Percentiles rank a stretch among this genome's conserved stretches.
These are phyloP conservation scores for Catamblyrhynchus diadema DNA, from an alignment of 2,797 vertebrate species.

Conservation along the genomic window DNA sequence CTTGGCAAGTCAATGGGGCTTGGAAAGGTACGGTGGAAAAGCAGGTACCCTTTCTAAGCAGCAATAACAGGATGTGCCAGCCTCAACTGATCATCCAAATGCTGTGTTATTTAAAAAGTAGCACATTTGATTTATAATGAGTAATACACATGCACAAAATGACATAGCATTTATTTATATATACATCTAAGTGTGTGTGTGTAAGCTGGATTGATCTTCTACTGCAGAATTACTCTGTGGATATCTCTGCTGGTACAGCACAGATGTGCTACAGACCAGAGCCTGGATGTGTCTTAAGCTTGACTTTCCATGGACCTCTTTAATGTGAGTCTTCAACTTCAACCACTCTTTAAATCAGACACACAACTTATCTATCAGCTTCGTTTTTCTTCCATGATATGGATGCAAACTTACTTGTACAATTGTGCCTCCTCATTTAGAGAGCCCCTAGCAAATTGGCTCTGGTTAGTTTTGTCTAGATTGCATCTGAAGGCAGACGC, in stretches of 20 bases:
- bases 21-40: background rate
- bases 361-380: accelerated
- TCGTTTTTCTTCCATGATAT: background rate
- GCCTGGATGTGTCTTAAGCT: background rate
- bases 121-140: background rate
- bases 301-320: background rate
- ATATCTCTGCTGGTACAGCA: background rate
- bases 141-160: background rate
- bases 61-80: background rate
- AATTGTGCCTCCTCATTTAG: background rate
- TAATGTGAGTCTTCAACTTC: background rate
- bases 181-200: background rate
- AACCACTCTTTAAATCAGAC: background rate
- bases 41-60: background rate
- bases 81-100: background rate
- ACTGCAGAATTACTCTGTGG: background rate
- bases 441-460: background rate
- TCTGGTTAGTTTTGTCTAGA: background rate
- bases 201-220: background rate
- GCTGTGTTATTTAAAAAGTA: background rate
- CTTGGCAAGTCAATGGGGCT: background rate
- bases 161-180: background rate
- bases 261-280: background rate
- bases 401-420: background rate
- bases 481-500: background rate